A percentile compares a stretch with the other conserved stretches of the same genome.
Evolutionary conservation across 2,888 invertebrate genomes (phyloP).

Genomic region (Elysia crispata): DNA sequence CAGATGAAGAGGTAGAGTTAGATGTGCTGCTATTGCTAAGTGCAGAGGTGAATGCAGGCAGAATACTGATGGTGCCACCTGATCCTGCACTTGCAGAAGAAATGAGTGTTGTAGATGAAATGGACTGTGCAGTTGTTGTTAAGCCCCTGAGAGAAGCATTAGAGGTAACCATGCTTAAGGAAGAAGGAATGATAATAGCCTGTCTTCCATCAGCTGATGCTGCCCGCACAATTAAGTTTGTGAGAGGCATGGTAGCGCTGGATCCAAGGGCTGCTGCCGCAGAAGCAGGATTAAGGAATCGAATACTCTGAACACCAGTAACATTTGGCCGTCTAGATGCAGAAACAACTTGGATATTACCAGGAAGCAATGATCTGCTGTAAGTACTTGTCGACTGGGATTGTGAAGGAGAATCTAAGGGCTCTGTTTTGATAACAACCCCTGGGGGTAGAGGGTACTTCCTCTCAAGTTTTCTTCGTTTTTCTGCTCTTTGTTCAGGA

Average conservation of each 20-base stretch:
- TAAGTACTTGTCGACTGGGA: neutral
- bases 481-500: slow-evolving; percentile 49
- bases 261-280: slow-evolving; percentile 15
- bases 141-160: neutral
- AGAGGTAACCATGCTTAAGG: neutral
- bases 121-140: neutral
- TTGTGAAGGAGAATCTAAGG: slow-evolving; percentile 19
- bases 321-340: slow-evolving; percentile 16
- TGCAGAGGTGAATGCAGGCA: neutral
- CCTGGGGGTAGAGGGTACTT: slow-evolving; percentile 53
- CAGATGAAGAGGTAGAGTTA: neutral
- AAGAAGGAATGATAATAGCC: slow-evolving; percentile 27
- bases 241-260: slow-evolving; percentile 4
- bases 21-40: neutral
- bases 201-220: slow-evolving; percentile 37
- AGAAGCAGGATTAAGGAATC: slow-evolving; percentile 34
- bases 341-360: slow-evolving; percentile 42
- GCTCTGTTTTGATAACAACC: slow-evolving; percentile 55
- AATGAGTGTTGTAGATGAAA: neutral
- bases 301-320: slow-evolving; percentile 20
- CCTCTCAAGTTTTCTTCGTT: slow-evolving; percentile 46
- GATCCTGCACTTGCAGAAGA: neutral
- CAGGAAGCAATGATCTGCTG: slow-evolving; percentile 37
- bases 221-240: slow-evolving; percentile 41
- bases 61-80: neutral